Conservation (phyloP, 2,797 vertebrate species). For the Glossophaga mutica region DNA sequence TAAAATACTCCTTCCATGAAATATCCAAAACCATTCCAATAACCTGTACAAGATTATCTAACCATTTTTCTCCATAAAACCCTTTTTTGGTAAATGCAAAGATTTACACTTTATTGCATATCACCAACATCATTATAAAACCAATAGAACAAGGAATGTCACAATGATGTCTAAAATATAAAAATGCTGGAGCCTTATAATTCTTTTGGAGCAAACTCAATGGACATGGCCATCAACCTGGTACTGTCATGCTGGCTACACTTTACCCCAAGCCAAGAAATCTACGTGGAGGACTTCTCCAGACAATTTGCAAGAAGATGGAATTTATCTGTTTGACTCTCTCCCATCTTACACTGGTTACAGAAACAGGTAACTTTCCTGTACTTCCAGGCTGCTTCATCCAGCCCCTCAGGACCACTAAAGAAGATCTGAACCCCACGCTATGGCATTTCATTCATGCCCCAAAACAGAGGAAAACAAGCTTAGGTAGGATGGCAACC, state of each 20-base stretch:
- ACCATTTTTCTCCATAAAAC: background rate
- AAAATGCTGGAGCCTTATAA: background rate
- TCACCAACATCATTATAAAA: background rate
- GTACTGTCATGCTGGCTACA: background rate
- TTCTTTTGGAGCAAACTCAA: background rate
- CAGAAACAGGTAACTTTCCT: background rate
- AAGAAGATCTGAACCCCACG: background rate
- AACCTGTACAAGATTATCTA: background rate
- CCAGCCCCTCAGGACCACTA: background rate
- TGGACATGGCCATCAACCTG: background rate
- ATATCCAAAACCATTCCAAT: background rate
- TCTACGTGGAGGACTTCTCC: background rate
- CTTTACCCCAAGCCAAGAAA: background rate
- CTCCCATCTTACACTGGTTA: background rate
- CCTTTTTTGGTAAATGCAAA: background rate
- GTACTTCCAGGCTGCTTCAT: background rate
- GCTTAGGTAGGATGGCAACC: background rate
- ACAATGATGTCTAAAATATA: background rate
- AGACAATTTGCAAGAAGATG: background rate
- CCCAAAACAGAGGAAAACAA: background rate
- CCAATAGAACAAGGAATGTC: background rate
- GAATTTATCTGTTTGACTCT: background rate
- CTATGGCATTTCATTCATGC: background rate
- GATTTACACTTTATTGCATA: background rate
- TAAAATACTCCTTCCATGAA: background rate